Evolutionary conservation across 2,888 invertebrate genomes (phyloP).

Genomic region (Caenorhabditis afra): DNA sequence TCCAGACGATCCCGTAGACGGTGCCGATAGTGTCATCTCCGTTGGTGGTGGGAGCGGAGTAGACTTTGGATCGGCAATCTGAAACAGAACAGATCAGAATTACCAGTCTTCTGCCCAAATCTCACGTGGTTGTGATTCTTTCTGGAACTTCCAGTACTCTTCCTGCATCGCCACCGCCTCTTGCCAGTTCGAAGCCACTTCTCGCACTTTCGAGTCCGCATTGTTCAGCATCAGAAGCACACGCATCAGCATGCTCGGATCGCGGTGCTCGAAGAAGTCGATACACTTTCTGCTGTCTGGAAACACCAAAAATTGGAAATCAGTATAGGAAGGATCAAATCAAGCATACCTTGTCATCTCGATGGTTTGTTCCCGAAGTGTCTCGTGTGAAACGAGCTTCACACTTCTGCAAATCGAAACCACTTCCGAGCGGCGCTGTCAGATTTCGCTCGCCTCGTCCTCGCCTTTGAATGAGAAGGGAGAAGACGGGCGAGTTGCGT

Average conservation of each 20-base stretch:
- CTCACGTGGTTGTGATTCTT: slow-evolving; percentile 81
- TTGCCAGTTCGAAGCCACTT: slow-evolving; percentile 82
- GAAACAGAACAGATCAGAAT: neutral
- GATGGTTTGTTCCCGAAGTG: no score
- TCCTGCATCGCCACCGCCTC: slow-evolving; percentile 92
- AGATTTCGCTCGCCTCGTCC: slow-evolving; percentile 48
- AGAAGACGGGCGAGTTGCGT: slow-evolving; percentile 45
- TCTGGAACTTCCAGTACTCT: slow-evolving; percentile 87
- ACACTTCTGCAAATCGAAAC: slow-evolving; percentile 39
- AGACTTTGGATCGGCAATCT: no score
- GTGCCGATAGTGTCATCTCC: slow-evolving; percentile 81
- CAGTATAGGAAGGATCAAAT: no score
- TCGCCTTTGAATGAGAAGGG: slow-evolving; percentile 56
- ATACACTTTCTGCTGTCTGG: no score
- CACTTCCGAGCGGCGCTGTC: slow-evolving; percentile 42
- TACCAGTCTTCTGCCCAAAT: neutral
- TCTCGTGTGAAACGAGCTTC: no score
- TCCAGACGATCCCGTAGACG: slow-evolving; percentile 59
- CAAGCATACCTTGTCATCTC: no score
- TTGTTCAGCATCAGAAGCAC: slow-evolving; percentile 56
- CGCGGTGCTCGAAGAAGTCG: no score
- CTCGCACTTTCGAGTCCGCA: slow-evolving; percentile 27
- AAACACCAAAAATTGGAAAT: no score
- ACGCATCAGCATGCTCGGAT: no score
- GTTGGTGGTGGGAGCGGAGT: slow-evolving; percentile 68